Evolutionary conservation across 2,797 vertebrate species (phyloP).

Genomic region (Lophotriccus pileatus): DNA sequence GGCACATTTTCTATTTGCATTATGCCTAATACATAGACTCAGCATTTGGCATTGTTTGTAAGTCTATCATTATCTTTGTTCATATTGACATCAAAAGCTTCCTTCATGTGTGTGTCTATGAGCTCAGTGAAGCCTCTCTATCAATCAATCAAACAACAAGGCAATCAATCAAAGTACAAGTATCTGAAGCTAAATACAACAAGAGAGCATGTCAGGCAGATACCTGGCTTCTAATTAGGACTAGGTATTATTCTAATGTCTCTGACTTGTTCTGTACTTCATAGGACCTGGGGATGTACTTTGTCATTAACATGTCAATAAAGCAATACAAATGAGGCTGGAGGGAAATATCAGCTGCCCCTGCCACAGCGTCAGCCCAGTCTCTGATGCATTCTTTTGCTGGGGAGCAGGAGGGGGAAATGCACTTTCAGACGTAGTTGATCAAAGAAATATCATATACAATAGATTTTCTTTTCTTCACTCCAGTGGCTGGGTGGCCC

Average conservation of each 20-base stretch:
- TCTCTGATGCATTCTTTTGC: conserved; percentile 49
- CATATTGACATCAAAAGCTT: conserved; percentile 51
- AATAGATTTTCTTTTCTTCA: conserved; percentile 51
- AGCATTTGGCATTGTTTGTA: conserved; percentile 65
- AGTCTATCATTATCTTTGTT: conserved; percentile 64
- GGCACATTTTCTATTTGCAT: conserved; percentile 16
- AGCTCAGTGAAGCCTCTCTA: conserved; percentile 15
- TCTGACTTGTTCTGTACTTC: conserved; percentile 34
- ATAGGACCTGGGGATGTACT: conserved; percentile 44
- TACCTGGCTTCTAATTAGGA: conserved; percentile 63
- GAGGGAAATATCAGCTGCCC: conserved; percentile 54
- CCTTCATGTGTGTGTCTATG: conserved; percentile 12
- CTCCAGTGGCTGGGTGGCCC: conserved; percentile 44
- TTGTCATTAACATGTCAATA: conserved; percentile 68
- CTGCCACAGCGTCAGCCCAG: not conserved
- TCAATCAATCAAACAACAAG: conserved; percentile 60
- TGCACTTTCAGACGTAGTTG: conserved; percentile 5
- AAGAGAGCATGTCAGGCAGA: conserved; percentile 34
- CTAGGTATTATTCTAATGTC: conserved; percentile 64
- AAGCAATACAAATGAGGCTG: conserved; percentile 62
- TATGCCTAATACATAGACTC: conserved; percentile 25
- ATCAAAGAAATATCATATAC: conserved; percentile 66
- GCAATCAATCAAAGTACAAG: conserved; percentile 39
- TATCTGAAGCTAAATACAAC: conserved; percentile 40
- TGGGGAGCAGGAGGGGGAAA: not conserved